A percentile compares a stretch with the other conserved stretches of the same genome.
Conservation (phyloP, 2,888 invertebrate genomes). For the Drepana falcataria region DNA sequence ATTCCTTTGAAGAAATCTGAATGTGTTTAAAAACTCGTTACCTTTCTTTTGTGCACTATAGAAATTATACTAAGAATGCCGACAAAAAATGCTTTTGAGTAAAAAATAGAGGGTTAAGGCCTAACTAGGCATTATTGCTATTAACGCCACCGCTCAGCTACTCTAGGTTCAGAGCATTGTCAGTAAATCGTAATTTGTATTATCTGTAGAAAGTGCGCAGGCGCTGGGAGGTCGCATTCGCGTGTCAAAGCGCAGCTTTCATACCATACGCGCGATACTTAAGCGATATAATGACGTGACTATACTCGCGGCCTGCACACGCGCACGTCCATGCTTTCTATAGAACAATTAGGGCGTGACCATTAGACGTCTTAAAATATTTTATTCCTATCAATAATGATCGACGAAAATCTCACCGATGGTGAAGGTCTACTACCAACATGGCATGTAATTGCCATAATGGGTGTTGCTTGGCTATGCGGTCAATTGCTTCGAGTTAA, state of each 20-base stretch:
- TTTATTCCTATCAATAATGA: background rate
- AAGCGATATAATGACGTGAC: constrained; percentile 1
- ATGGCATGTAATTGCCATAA: background rate
- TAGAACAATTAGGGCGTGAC: constrained; percentile 5
- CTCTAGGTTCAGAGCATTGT: too few relatives aligned
- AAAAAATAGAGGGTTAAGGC: too few relatives aligned
- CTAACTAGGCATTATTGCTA: too few relatives aligned
- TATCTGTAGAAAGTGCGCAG: background rate
- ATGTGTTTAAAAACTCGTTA: background rate
- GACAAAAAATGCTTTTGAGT: too few relatives aligned
- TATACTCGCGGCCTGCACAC: background rate
- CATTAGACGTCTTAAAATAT: background rate
- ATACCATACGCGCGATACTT: constrained; percentile 20
- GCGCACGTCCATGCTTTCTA: constrained; percentile 10
- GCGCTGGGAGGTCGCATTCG: constrained; percentile 7
- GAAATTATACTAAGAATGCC: too few relatives aligned
- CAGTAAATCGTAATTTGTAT: background rate
- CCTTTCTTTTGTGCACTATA: background rate
- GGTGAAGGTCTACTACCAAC: background rate
- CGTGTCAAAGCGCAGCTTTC: constrained; percentile 39
- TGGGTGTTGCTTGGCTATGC: too few relatives aligned
- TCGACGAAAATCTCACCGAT: background rate
- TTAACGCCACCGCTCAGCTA: too few relatives aligned
- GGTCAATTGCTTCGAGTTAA: background rate
- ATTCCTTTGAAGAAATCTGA: background rate